Conservation (phyloP, 2,888 invertebrate genomes). For the Drosophila ochracea region DNA sequence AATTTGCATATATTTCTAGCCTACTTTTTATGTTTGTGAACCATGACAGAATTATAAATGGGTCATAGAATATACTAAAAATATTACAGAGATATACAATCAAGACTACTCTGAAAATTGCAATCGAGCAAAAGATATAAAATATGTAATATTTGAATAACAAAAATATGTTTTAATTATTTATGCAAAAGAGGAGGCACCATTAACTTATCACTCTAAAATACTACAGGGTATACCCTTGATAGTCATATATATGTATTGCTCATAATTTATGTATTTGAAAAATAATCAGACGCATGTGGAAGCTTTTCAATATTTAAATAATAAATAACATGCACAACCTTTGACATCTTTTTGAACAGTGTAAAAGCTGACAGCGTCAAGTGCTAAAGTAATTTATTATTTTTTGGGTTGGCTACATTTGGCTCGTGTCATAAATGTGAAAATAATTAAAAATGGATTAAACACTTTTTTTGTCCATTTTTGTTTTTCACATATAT, state of each 20-base stretch:
- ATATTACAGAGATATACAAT: background rate
- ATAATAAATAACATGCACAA: slow-evolving; percentile 1
- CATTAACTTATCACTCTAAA: background rate
- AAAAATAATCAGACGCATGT: background rate
- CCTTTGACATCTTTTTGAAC: slow-evolving; percentile 8
- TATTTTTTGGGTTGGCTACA: slow-evolving; percentile 25
- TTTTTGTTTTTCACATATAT: background rate
- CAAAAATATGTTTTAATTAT: background rate
- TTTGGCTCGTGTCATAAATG: slow-evolving; percentile 48
- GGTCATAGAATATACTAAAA: background rate
- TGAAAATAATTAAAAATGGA: slow-evolving; percentile 67
- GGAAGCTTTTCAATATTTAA: background rate
- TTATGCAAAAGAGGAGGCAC: background rate
- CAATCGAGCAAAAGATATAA: background rate
- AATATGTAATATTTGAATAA: background rate
- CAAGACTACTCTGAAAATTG: too few relatives aligned
- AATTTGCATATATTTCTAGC: background rate
- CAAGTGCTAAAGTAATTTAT: slow-evolving; percentile 46
- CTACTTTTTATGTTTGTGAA: background rate
- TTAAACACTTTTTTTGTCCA: slow-evolving; percentile 32
- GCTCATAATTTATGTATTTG: background rate
- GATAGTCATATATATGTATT: background rate
- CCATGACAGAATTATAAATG: background rate
- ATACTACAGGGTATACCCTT: background rate
- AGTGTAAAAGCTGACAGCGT: slow-evolving; percentile 33